Evolutionary conservation across 2,113 vertebrate genomes (phyloP).

Genomic region (Triplophysa rosa): DNA sequence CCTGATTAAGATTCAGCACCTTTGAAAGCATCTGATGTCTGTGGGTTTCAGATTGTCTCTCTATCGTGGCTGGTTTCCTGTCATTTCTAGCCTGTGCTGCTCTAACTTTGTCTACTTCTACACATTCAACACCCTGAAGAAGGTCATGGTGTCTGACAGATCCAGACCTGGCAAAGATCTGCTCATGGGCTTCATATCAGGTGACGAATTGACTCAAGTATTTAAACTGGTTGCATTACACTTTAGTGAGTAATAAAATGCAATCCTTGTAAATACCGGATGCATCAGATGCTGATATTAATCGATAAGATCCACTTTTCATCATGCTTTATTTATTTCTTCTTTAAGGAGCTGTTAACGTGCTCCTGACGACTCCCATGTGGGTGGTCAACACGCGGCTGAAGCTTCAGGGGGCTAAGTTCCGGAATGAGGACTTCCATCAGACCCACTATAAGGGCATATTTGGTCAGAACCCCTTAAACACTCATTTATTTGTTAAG

Average conservation of each 20-base stretch:
- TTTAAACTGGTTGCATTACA: neutral
- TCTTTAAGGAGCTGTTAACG: slow-evolving; percentile 73
- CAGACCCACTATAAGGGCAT: slow-evolving; percentile 79
- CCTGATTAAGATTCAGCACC: too few species aligned
- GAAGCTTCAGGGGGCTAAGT: slow-evolving; percentile 81
- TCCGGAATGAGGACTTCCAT: slow-evolving; percentile 76
- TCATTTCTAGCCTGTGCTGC: slow-evolving; percentile 81
- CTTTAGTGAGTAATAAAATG: neutral
- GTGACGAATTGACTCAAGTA: slow-evolving; percentile 50
- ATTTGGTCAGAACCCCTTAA: slow-evolving; percentile 63
- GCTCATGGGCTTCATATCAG: slow-evolving; percentile 76
- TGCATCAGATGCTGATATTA: too few species aligned
- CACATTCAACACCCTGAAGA: slow-evolving; percentile 79
- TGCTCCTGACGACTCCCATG: slow-evolving; percentile 80
- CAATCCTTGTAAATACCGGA: too few species aligned
- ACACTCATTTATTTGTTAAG: slow-evolving; percentile 2
- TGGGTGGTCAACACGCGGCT: slow-evolving; percentile 83
- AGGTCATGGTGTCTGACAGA: slow-evolving; percentile 48
- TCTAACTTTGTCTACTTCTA: slow-evolving; percentile 85
- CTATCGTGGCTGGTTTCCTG: slow-evolving; percentile 81
- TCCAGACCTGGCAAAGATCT: slow-evolving; percentile 72
- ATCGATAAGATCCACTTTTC: neutral
- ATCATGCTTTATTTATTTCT: neutral
- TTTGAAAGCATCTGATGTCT: neutral
- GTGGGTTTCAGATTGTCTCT: slow-evolving; percentile 68